Percentiles rank a stretch among this genome's conserved stretches.
Conservation (phyloP, 2,797 vertebrate species). For the Ctenosaura bakeri region DNA sequence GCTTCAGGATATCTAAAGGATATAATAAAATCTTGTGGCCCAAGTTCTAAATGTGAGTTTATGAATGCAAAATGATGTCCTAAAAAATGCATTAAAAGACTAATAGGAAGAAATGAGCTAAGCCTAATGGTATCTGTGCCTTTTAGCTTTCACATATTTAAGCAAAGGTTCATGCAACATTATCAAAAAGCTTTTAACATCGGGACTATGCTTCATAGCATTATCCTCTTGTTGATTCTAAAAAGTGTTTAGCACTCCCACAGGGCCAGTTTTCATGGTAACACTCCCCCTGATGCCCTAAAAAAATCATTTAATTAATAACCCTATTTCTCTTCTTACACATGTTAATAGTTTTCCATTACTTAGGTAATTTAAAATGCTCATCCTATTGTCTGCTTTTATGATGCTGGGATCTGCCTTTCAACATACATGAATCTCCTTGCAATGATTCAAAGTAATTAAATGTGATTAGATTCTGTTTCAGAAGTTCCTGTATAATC, state of each 20-base stretch:
- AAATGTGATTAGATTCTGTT: constrained; percentile 4
- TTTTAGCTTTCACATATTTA: constrained; percentile 23
- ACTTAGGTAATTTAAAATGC: constrained; percentile 6
- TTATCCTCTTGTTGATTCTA: constrained; percentile 1
- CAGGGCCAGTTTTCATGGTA: not conserved
- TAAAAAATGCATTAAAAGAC: not conserved
- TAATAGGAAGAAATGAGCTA: constrained; percentile 32
- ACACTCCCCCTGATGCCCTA: not conserved
- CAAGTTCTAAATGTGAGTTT: not conserved
- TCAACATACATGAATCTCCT: not conserved
- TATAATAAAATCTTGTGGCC: not conserved
- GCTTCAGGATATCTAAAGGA: not conserved
- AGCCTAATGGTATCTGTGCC: not conserved
- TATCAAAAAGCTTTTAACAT: constrained; percentile 20
- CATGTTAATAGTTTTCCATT: constrained; percentile 22
- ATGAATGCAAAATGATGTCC: not conserved
- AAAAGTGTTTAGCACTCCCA: constrained; percentile 22
- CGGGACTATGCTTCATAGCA: constrained; percentile 15
- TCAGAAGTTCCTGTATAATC: constrained; percentile 2
- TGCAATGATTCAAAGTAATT: not conserved
- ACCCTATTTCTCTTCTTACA: constrained; percentile 13
- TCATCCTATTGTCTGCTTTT: constrained; percentile 25
- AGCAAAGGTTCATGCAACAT: constrained; percentile 25
- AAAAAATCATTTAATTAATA: constrained; percentile 39
- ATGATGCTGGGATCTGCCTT: constrained; percentile 7